A percentile compares a stretch with the other conserved stretches of the same genome.
Conservation (phyloP, 2,113 vertebrate species). For the Isurus oxyrinchus region DNA sequence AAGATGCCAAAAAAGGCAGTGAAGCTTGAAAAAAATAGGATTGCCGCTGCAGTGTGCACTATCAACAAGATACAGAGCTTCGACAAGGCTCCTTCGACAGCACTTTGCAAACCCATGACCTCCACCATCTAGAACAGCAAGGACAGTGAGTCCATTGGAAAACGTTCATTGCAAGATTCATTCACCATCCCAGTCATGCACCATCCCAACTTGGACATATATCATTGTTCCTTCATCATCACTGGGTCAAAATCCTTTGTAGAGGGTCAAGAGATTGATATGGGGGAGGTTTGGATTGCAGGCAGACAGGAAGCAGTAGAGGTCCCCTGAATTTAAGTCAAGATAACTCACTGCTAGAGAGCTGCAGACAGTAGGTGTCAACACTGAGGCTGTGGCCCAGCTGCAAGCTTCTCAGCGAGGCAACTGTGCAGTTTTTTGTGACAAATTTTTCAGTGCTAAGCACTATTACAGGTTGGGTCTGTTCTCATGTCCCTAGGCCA, state of each 20-base stretch:
- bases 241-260: not conserved
- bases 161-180: not conserved
- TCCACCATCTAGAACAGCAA: not conserved
- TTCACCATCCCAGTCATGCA: not conserved
- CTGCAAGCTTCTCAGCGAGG: not conserved
- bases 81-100: not conserved
- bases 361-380: not conserved
- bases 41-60: not conserved
- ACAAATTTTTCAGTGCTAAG: not conserved
- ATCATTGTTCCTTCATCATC: not conserved
- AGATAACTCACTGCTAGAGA: not conserved
- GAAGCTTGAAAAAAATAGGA: not conserved
- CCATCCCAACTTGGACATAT: not conserved
- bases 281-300: not conserved
- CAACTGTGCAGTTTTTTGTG: not conserved
- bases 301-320: not conserved
- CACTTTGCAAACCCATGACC: not conserved
- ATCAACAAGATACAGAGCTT: not conserved
- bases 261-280: not conserved
- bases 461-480: not conserved
- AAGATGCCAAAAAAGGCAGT: not conserved
- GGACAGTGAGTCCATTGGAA: not conserved
- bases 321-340: not conserved
- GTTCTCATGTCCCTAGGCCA: no score
- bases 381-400: not conserved